Base-by-base conservation (phyloP, 2,113 vertebrate genomes). In the Aegithalos caudatus region DNA sequence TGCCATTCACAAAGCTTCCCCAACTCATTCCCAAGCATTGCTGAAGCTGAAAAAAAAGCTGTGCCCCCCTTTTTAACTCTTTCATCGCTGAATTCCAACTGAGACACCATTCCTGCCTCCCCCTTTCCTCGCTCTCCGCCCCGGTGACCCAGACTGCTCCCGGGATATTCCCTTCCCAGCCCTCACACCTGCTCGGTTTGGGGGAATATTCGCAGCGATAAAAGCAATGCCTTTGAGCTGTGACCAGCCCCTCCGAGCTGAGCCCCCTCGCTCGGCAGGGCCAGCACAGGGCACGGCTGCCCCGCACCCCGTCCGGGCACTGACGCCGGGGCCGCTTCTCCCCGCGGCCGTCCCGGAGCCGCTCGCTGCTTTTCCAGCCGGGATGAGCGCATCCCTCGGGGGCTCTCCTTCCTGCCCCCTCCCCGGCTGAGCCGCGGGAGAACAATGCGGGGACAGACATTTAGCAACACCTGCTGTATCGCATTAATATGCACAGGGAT, bases 401-500 rank as follows among this genome's bases (percentile, higher is more conserved):
- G 69, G 78, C 31, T 74, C 87, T 42, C 61, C 91, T 96, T 96
- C 92, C 93, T 76, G 60, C 76, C 71, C 92, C 94, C 87, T 86
- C 92, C 82, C 88, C 64, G 12, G n/a, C 82, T 3, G 25, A 94
- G 81, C 88, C 23, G 17, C 28, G n/a, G 70, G 38, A 14, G 92
- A 95, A 97, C 96, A 98, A 98, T 96, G 95, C 80, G 40, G 97
- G 95, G 79, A 96, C 94, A 95, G 90, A 92, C 95, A 97, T 89
- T 77, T 51, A 95, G 92, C 97, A 97, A 96, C 98, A 98, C 98
- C 98, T 98, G 98, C 98, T 96, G 92, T 92, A 97, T 20, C 94
- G 53, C 88, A 97, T 98, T 98, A 97, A 97, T 94, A 98, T 98
- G 98, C 98, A 86, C 91, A n/a, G 95, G 93, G 97, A 90, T 48